These are phyloP conservation scores for Trichogramma evanescens DNA, from an alignment of 2,888 invertebrate genomes.

Conservation along the genomic window DNA sequence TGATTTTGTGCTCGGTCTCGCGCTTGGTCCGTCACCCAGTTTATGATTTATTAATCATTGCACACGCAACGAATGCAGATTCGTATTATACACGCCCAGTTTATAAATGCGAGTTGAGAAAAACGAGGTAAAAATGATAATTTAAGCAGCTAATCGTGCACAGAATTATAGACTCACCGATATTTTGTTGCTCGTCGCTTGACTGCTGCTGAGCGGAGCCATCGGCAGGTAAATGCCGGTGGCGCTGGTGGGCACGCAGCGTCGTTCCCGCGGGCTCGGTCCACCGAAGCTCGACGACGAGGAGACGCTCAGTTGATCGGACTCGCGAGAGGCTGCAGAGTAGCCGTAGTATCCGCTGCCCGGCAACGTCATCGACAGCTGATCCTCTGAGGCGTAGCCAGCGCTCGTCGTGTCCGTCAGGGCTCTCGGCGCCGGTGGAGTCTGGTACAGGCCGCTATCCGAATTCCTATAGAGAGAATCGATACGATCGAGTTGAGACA, in stretches of 20 bases:
- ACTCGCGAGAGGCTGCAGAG: constrained; percentile 50
- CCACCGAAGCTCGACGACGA: constrained; percentile 57
- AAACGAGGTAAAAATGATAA: no score
- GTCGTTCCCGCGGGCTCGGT: constrained; percentile 48
- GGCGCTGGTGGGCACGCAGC: constrained; percentile 48
- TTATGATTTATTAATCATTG: no score
- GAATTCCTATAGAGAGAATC: constrained; percentile 49
- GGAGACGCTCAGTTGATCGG: constrained; percentile 58
- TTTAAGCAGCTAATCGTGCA: no score
- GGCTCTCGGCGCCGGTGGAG: constrained; percentile 51
- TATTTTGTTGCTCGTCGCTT: constrained; percentile 57
- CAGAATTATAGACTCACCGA: constrained; percentile 47
- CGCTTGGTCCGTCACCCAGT: no score
- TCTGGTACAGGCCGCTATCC: constrained; percentile 55
- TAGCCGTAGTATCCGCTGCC: constrained; percentile 30
- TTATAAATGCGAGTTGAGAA: no score
- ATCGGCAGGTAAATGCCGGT: constrained; percentile 55
- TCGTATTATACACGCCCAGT: no score
- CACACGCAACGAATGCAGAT: no score
- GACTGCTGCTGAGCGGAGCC: constrained; percentile 53
- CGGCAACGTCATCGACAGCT: constrained; percentile 46
- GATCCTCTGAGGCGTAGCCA: constrained; percentile 54
- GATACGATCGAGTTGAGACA: no score
- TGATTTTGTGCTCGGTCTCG: no score
- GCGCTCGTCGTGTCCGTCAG: constrained; percentile 45